These are phyloP conservation scores for Thalassophryne amazonica DNA, from an alignment of 2,797 vertebrate species.

Conservation along the genomic window DNA sequence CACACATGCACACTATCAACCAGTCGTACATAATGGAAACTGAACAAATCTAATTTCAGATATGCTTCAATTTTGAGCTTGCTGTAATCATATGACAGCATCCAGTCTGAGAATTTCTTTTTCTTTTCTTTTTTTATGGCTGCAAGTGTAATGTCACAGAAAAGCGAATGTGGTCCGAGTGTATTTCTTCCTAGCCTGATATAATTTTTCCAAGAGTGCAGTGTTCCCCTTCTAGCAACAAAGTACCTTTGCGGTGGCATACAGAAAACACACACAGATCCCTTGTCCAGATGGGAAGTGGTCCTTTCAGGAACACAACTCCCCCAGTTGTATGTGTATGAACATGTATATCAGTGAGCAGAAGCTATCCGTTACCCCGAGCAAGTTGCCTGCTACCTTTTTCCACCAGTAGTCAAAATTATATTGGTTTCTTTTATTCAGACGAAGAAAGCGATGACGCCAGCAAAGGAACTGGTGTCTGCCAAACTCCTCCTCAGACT, in stretches of 20 bases:
- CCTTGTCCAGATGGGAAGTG: conserved; percentile 53
- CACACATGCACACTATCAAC: conserved; percentile 9
- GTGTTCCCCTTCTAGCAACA: conserved; percentile 36
- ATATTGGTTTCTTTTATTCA: conserved; percentile 67
- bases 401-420: conserved; percentile 56
- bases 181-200: conserved; percentile 82
- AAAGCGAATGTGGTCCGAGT: conserved; percentile 47
- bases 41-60: conserved; percentile 55
- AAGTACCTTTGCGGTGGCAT: conserved; percentile 48
- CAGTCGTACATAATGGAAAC: conserved; percentile 39
- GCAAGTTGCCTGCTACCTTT: conserved; percentile 64
- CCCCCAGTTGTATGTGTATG: conserved; percentile 66
- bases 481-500: conserved; percentile 38
- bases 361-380: conserved; percentile 66
- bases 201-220: conserved; percentile 65
- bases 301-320: conserved; percentile 62
- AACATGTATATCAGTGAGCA: conserved; percentile 62
- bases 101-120: no score
- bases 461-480: conserved; percentile 21
- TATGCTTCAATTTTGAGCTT: conserved; percentile 43
- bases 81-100: conserved; percentile 45
- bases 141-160: conserved; percentile 59
- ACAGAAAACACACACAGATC: conserved; percentile 55
- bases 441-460: conserved; percentile 32
- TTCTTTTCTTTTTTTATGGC: conserved; percentile 61